Conservation (phyloP, 2,888 invertebrate species). For the Noctua janthina region DNA sequence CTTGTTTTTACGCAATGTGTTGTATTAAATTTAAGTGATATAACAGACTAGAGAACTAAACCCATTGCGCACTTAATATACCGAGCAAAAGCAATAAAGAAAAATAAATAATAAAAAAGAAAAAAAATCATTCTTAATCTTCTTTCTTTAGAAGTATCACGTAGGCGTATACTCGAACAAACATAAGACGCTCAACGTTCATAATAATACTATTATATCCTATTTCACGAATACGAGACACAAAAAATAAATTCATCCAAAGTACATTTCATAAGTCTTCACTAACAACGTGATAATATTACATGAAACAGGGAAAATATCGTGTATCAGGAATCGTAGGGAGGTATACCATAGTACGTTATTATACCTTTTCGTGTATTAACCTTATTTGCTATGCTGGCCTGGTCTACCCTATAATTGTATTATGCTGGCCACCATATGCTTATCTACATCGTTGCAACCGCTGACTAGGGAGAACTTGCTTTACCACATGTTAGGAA, state of each 20-base stretch:
- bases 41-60: neutral
- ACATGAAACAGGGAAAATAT: conserved; percentile 80
- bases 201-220: conserved; percentile 76
- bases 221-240: conserved; percentile 76
- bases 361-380: conserved; percentile 48
- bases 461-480: conserved; percentile 1
- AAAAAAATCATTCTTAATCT: conserved; percentile 45
- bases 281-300: conserved; percentile 82
- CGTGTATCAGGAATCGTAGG: conserved; percentile 74
- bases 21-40: neutral
- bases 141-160: conserved; percentile 40
- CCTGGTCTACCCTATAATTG: conserved; percentile 46
- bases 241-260: conserved; percentile 77
- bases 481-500: neutral
- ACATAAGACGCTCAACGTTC: conserved; percentile 61
- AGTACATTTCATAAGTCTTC: conserved; percentile 83
- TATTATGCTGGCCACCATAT: conserved; percentile 9
- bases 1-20: neutral
- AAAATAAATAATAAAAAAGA: conserved; percentile 41
- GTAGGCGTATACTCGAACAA: conserved; percentile 55
- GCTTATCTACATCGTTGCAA: neutral
- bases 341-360: conserved; percentile 39
- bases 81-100: conserved; percentile 23
- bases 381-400: conserved; percentile 56
- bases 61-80: neutral